These are phyloP conservation scores for Branchellion lobata DNA, from an alignment of 2,888 invertebrate genomes.

Conservation along the genomic window DNA sequence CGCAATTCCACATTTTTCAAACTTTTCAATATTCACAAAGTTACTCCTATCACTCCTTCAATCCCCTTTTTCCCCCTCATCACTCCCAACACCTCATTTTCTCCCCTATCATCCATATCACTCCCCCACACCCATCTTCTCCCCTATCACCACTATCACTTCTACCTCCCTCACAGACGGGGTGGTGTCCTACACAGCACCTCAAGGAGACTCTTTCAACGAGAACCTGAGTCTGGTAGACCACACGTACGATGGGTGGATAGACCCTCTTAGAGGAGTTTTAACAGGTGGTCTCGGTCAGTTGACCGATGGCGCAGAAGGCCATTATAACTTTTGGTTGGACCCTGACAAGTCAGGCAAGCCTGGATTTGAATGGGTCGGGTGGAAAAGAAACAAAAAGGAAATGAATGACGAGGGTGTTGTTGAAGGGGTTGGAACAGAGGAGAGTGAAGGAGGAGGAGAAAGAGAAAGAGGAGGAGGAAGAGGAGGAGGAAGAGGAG, in stretches of 20 bases:
- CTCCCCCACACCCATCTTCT: no score
- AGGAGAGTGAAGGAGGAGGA: not conserved
- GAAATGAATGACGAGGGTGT: not conserved
- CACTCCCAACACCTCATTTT: no score
- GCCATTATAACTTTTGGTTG: slow-evolving; percentile 74
- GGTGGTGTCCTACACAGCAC: slow-evolving; percentile 23
- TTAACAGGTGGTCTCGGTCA: slow-evolving; percentile 79
- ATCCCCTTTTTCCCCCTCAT: no score
- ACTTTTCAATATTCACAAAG: no score
- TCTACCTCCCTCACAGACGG: slow-evolving; percentile 29
- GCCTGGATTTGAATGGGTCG: slow-evolving; percentile 77
- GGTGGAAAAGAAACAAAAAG: slow-evolving; percentile 70
- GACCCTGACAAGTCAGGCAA: slow-evolving; percentile 66
- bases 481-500: not conserved
- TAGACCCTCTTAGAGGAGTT: not conserved
- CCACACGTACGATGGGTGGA: slow-evolving; percentile 39
- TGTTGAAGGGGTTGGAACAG: not conserved
- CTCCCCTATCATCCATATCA: no score
- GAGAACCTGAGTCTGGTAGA: slow-evolving; percentile 3
- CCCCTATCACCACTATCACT: no score
- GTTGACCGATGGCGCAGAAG: slow-evolving; percentile 76
- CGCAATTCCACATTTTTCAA: no score
- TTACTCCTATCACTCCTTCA: no score
- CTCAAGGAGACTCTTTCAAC: slow-evolving; percentile 17
- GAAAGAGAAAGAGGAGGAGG: not conserved